phyloP scores from a whole-genome alignment of 2,888 invertebrate species.

The Plemyria rubiginata region DNA sequence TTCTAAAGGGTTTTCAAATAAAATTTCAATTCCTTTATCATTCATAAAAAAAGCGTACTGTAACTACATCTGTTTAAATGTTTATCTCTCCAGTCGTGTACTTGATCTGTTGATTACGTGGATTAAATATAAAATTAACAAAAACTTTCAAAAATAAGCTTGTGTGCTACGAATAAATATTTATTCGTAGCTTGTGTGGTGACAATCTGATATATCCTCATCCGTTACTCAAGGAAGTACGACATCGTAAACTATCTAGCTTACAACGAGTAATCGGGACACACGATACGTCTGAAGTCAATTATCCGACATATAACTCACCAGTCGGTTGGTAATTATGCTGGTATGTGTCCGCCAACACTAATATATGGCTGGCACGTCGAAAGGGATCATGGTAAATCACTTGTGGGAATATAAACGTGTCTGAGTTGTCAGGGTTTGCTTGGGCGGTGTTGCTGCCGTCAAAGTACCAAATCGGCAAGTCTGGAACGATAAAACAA shows the following conservation, averaged over 20 bases:
- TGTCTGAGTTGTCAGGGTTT: conserved; percentile 88
- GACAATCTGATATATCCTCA: not conserved
- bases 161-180: too few species aligned
- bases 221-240: not conserved
- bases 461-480: conserved; percentile 91
- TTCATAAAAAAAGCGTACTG: too few species aligned
- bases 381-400: conserved; percentile 93
- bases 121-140: too few species aligned
- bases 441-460: conserved; percentile 90
- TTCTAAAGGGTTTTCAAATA: too few species aligned
- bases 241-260: not conserved
- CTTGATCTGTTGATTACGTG: too few species aligned
- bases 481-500: conserved; percentile 71
- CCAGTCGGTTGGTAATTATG: conserved; percentile 83
- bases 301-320: conserved; percentile 46
- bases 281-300: conserved; percentile 6
- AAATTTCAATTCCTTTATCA: too few species aligned
- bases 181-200: too few species aligned
- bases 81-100: too few species aligned
- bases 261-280: not conserved
- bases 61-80: too few species aligned
- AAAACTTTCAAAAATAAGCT: too few species aligned
- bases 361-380: conserved; percentile 89
- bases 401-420: conserved; percentile 90
- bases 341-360: conserved; percentile 91